A percentile compares a stretch with the other conserved stretches of the same genome.
phyloP scores from a whole-genome alignment of 2,113 vertebrate genomes.

The Donacobius atricapilla region DNA sequence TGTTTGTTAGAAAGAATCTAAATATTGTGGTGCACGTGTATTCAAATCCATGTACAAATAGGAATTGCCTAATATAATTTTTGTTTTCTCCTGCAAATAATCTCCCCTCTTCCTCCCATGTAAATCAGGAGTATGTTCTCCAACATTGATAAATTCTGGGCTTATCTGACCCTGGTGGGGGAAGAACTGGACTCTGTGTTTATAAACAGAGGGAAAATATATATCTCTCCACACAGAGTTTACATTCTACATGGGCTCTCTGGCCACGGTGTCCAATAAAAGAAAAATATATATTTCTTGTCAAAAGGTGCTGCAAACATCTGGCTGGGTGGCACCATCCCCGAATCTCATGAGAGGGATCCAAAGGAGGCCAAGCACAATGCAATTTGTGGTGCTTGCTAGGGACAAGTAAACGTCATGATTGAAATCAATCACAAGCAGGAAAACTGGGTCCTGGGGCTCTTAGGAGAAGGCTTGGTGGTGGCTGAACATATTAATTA shows the following conservation, averaged over 20 bases:
- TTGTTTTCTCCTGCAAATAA: neutral
- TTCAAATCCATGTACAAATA: neutral
- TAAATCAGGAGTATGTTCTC: neutral
- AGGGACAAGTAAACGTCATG: neutral
- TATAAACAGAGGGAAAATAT: conserved; percentile 41
- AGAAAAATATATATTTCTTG: neutral
- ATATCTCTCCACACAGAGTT: neutral
- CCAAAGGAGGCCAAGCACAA: neutral
- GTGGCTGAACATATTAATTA: neutral
- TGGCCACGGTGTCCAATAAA: neutral
- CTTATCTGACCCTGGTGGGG: neutral
- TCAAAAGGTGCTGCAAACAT: neutral
- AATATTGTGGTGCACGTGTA: neutral
- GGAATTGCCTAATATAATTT: neutral
- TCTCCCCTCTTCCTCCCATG: neutral
- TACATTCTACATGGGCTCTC: neutral
- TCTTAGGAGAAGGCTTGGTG: neutral
- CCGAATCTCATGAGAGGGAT: neutral
- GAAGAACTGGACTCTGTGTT: neutral
- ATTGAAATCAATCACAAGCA: neutral
- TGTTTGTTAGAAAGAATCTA: neutral
- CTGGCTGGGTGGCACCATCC: neutral
- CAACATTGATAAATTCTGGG: neutral
- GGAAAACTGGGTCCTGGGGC: neutral
- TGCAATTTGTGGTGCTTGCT: neutral